Conservation (phyloP, 2,888 invertebrate genomes). For the Eristalinus aeneus region DNA sequence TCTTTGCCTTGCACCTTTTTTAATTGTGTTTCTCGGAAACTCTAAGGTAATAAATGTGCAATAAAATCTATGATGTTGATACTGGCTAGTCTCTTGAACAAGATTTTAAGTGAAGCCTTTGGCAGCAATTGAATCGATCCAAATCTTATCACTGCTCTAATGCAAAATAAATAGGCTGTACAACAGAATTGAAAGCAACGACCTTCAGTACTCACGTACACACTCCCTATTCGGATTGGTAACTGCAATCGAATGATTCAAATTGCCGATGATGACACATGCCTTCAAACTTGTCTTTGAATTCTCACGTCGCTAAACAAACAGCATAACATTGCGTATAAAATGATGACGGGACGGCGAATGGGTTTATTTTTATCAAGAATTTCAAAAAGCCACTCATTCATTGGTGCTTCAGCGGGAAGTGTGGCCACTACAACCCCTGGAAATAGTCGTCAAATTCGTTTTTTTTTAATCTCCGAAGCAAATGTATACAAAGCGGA, state of each 20-base stretch:
- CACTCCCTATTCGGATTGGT: neutral
- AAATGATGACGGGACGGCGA: neutral
- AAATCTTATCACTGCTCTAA: neutral
- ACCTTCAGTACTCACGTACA: neutral
- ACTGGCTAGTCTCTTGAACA: too few species aligned
- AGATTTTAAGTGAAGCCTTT: too few species aligned
- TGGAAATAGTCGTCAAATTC: neutral
- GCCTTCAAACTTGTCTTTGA: neutral
- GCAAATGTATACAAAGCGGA: neutral
- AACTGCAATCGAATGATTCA: neutral
- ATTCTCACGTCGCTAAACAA: neutral
- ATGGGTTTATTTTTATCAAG: neutral
- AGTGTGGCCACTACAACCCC: neutral
- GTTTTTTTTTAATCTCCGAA: neutral
- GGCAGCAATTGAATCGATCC: neutral
- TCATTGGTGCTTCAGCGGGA: neutral
- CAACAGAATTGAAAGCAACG: neutral
- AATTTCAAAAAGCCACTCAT: neutral
- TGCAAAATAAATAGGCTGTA: neutral
- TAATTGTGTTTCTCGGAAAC: too few species aligned
- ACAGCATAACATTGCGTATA: neutral
- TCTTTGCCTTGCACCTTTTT: too few species aligned
- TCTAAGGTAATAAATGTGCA: too few species aligned
- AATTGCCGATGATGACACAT: neutral
- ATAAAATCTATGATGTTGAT: too few species aligned